Base-by-base conservation (phyloP, 1,140 invertebrate species). In the Lasaia peninsularis region DNA sequence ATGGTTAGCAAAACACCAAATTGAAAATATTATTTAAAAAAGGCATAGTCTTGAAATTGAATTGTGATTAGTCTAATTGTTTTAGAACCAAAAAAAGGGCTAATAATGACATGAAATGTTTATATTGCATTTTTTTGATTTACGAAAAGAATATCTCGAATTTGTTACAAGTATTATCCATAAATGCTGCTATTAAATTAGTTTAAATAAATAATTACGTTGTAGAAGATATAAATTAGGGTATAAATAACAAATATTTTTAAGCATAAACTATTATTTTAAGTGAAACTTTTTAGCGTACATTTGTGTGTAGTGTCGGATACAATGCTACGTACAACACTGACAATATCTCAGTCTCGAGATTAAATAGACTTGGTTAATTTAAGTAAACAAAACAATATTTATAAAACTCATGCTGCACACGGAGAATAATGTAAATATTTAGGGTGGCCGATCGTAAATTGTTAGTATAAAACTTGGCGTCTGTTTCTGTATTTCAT, bases 241-340 rank as follows among this genome's bases (percentile, higher is more conserved):
- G 82, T 78, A 63, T 66, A 77, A 71, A 59, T 55, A 44, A 61
- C 53, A 54, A 62, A 60, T 53, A 52, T 61, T 58, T 68, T 60
- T 58, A 67, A 68, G 57, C 65, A 69, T 58, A 69, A 74, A 73
- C 73, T 71, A 73, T 35, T 62, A 73, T 73, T 72, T 72, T 78
- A 76, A 63, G 80, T 79, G 80, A 75, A 86, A 84, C 76, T 71
- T 86, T 88, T 89, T 89, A 90, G 89, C 89, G 89, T 89, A 89
- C 89, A 90, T 88, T 69, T 90, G 89, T 89, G 89, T 90, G 89
- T 88, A 81, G 86, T 82, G 84, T 86, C 88, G 86, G 89, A 89
- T 85, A 87, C 89, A 90, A 89, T 89, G 88, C 86, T 90, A 86
- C 86, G 85, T 89, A 88, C 89, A 89, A 90, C 75, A 74, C 81